Evolutionary conservation across 1,140 invertebrate species (phyloP), one percentile per base, ranked within the genome.

Genomic region (Elymnias hypermnestra): DNA sequence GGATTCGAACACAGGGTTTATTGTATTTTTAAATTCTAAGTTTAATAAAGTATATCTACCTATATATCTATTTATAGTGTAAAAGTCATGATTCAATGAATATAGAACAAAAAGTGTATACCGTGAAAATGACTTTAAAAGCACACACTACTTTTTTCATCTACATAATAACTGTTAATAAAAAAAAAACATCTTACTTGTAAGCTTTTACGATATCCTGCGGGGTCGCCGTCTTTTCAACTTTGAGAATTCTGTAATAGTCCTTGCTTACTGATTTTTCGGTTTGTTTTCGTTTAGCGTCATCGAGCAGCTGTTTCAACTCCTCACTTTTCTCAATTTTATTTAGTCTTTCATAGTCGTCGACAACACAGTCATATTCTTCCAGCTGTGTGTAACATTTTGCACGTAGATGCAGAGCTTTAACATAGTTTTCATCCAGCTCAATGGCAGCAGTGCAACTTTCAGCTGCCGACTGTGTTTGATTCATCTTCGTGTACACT

Each of bases 131-230:
- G n/a, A n/a, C n/a, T n/a, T n/a, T n/a, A n/a, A n/a, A n/a, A n/a
- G n/a, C n/a, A n/a, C n/a, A n/a, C n/a, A n/a, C n/a, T n/a, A n/a
- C n/a, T n/a, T n/a, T n/a, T n/a, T n/a, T n/a, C n/a, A n/a, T n/a
- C n/a, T n/a, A n/a, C n/a, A n/a, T n/a, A n/a, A n/a, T n/a, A n/a
- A n/a, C n/a, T n/a, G n/a, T n/a, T n/a, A n/a, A n/a, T n/a, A n/a
- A n/a, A n/a, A n/a, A n/a, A n/a, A n/a, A n/a, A n/a, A n/a, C n/a
- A 29, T 22, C 21, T 14, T 60, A 89, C 77, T 95, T 92, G 72
- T 99, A 99, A 5, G 95, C 95, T 79, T 97, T 97, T 71, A 98
- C 98, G 39, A 99, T 97, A 65, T 99, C 97, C 71, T 98, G 96
- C 28, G 95, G 94, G 1, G 91, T 91, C 2, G 97, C 96, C 70